Evolutionary conservation across 1,140 invertebrate genomes (phyloP).

Genomic region (Tetraneura akinire): DNA sequence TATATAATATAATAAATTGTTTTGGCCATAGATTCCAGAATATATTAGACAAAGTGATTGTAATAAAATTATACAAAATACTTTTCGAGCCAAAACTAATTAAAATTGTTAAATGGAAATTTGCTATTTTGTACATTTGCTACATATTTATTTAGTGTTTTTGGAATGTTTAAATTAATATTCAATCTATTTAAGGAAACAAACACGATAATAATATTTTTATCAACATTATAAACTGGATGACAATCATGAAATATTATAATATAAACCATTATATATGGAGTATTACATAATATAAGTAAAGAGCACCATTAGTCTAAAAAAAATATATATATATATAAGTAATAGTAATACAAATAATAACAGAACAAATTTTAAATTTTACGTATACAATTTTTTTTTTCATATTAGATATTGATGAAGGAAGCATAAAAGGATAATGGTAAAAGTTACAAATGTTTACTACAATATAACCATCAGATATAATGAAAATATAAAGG

Average conservation of each 20-base stretch:
- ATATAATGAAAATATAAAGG: neutral
- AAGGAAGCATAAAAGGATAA: slow-evolving; percentile 25
- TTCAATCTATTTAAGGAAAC: slow-evolving; percentile 23
- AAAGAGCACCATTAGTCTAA: slow-evolving; percentile 1
- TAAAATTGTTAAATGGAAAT: neutral
- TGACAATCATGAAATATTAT: neutral
- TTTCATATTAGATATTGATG: neutral
- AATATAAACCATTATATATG: neutral
- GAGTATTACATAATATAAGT: neutral
- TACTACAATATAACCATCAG: neutral
- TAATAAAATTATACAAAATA: too few relatives aligned
- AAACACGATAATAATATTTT: neutral
- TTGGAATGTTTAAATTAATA: slow-evolving; percentile 39
- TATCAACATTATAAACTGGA: neutral
- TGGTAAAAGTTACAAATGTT: slow-evolving; percentile 2
- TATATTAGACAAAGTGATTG: too few relatives aligned
- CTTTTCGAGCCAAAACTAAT: neutral
- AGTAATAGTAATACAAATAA: neutral
- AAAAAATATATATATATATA: neutral
- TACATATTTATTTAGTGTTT: slow-evolving; percentile 21
- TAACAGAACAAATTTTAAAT: slow-evolving; percentile 35
- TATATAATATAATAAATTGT: slow-evolving; percentile 13
- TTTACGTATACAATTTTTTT: slow-evolving; percentile 40
- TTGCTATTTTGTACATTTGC: neutral
- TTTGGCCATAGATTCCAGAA: too few relatives aligned